phyloP scores from a whole-genome alignment of 2,113 vertebrate genomes.

The Malaclemys terrapin region DNA sequence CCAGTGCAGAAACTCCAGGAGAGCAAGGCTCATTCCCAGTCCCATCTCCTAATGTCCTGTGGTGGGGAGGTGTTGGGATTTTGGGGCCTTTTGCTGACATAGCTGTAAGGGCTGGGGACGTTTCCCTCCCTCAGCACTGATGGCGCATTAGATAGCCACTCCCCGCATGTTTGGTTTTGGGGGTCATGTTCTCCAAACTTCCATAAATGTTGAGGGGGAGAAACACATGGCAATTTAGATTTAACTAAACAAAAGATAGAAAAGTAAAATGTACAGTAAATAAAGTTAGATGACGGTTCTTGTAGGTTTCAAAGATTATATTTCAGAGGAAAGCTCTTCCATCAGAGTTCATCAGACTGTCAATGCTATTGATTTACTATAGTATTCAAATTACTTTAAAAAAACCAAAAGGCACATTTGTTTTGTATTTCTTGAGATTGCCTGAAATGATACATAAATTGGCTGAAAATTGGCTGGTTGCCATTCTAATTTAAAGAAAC shows the following conservation, averaged over 20 bases:
- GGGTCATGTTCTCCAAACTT: not conserved
- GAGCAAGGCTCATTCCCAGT: not conserved
- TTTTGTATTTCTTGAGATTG: conserved; percentile 53
- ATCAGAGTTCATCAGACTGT: conserved; percentile 60
- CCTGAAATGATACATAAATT: conserved; percentile 46
- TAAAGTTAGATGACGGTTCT: conserved; percentile 29
- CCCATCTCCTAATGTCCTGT: not conserved
- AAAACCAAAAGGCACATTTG: conserved; percentile 46
- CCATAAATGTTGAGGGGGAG: not conserved
- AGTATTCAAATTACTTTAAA: conserved; percentile 44
- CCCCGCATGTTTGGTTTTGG: not conserved
- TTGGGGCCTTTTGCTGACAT: not conserved
- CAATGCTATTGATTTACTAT: conserved; percentile 65
- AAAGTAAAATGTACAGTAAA: not conserved
- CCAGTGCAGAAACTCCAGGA: not conserved
- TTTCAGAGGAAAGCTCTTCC: conserved; percentile 47
- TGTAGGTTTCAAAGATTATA: conserved; percentile 43
- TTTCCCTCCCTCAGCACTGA: accelerated
- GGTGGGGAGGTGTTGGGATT: not conserved
- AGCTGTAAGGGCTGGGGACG: not conserved
- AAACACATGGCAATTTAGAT: not conserved
- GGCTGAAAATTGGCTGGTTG: conserved; percentile 50
- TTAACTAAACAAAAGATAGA: not conserved
- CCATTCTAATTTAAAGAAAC: conserved; percentile 73
- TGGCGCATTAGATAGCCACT: accelerated